These are phyloP conservation scores for Drosophila flavopinicola DNA, from an alignment of 2,888 invertebrate genomes.

Conservation along the genomic window DNA sequence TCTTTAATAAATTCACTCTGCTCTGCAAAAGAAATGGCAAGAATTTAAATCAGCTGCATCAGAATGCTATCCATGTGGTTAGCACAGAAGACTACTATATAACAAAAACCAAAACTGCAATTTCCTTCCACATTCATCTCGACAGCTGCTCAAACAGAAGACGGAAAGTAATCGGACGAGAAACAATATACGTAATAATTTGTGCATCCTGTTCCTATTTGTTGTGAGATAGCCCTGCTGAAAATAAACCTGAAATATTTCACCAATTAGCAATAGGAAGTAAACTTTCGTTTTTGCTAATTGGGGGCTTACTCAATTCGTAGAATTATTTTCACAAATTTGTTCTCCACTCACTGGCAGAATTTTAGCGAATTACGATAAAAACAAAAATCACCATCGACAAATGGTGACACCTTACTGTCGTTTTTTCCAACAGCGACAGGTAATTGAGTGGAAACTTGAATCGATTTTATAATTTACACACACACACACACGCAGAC, in stretches of 20 bases:
- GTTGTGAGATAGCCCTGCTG: too few relatives aligned
- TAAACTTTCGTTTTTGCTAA: conserved; percentile 1
- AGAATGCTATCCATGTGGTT: conserved; percentile 19
- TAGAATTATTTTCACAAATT: conserved; percentile 11
- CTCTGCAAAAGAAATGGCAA: neutral
- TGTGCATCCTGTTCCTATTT: too few relatives aligned
- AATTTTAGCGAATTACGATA: conserved; percentile 2
- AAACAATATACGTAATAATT: too few relatives aligned
- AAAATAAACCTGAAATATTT: neutral
- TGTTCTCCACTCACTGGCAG: neutral
- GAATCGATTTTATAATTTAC: conserved; percentile 82
- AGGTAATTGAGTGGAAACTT: conserved; percentile 84
- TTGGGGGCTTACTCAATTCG: conserved; percentile 16
- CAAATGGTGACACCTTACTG: conserved; percentile 28
- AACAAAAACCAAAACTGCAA: too few relatives aligned
- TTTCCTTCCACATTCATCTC: too few relatives aligned
- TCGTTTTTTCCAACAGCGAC: conserved; percentile 56
- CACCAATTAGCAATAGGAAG: conserved; percentile 10
- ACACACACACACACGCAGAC: conserved; percentile 27
- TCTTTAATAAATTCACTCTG: conserved; percentile 46
- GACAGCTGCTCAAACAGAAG: too few relatives aligned
- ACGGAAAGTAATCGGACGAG: neutral
- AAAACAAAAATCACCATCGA: conserved; percentile 14
- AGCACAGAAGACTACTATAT: too few relatives aligned
- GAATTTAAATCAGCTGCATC: conserved; percentile 13